phyloP scores from a whole-genome alignment of 2,888 invertebrate genomes.

The Xylota segnis region DNA sequence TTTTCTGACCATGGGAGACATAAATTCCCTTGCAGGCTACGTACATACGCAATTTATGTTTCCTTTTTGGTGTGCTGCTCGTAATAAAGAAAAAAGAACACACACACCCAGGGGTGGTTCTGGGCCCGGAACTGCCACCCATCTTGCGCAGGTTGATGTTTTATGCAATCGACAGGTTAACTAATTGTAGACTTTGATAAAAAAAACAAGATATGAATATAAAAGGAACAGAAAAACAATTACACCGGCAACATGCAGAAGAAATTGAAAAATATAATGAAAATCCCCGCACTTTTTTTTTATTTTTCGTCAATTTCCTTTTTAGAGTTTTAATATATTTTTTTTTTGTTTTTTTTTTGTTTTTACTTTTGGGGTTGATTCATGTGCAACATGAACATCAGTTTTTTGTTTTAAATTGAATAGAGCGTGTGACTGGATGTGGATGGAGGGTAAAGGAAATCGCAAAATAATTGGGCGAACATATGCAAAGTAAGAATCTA shows the following conservation, averaged over 20 bases:
- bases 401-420: constrained; percentile 43
- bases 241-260: constrained; percentile 23
- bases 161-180: constrained; percentile 55
- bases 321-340: constrained; percentile 3
- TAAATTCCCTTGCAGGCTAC: constrained; percentile 14
- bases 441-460: constrained; percentile 19
- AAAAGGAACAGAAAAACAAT: constrained; percentile 16
- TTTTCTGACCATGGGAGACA: constrained; percentile 30
- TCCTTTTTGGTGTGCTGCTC: neutral
- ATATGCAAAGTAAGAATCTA: constrained; percentile 16
- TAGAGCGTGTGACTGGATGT: neutral
- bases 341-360: neutral
- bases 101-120: neutral
- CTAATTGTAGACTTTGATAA: constrained; percentile 37
- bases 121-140: neutral
- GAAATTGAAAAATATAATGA: constrained; percentile 17
- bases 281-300: constrained; percentile 7
- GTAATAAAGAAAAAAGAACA: neutral
- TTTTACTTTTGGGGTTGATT: neutral
- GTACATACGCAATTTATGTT: constrained; percentile 6
- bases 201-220: neutral
- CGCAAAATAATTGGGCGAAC: constrained; percentile 37
- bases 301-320: constrained; percentile 40
- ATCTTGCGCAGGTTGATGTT: constrained; percentile 10
- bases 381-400: constrained; percentile 18